Evolutionary conservation across 2,888 invertebrate genomes (phyloP).

Genomic region (Drosophila limbata): DNA sequence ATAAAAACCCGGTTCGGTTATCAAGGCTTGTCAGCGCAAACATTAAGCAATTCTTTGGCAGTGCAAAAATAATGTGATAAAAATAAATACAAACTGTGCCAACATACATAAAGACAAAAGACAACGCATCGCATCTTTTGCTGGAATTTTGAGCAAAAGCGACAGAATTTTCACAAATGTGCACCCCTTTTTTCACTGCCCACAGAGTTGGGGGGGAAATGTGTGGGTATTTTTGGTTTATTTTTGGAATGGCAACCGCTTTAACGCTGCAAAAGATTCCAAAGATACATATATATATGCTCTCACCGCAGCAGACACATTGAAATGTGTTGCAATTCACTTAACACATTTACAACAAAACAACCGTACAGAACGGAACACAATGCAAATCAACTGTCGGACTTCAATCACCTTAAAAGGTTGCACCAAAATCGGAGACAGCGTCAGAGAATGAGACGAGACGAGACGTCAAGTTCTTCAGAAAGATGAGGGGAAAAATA

Average conservation of each 20-base stretch:
- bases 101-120: constrained; percentile 33
- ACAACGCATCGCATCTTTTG: constrained; percentile 37
- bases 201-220: constrained; percentile 1
- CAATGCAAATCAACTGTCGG: constrained; percentile 71
- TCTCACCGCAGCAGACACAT: constrained; percentile 18
- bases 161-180: constrained; percentile 11
- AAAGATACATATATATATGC: not conserved
- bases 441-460: not conserved
- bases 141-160: constrained; percentile 46
- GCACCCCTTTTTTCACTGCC: constrained; percentile 15
- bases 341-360: constrained; percentile 38
- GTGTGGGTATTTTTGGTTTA: constrained; percentile 27
- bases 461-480: constrained; percentile 5
- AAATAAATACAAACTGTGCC: constrained; percentile 74
- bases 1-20: constrained; percentile 41
- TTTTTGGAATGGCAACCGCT: constrained; percentile 38
- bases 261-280: constrained; percentile 4
- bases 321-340: constrained; percentile 37
- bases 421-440: constrained; percentile 18
- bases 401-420: constrained; percentile 71
- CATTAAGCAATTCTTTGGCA: constrained; percentile 22
- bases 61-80: constrained; percentile 38
- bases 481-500: not conserved
- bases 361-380: constrained; percentile 5
- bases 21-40: constrained; percentile 26